A percentile compares a stretch with the other conserved stretches of the same genome.
Evolutionary conservation across 2,113 vertebrate species (phyloP).

Genomic region (Spea bombifrons): DNA sequence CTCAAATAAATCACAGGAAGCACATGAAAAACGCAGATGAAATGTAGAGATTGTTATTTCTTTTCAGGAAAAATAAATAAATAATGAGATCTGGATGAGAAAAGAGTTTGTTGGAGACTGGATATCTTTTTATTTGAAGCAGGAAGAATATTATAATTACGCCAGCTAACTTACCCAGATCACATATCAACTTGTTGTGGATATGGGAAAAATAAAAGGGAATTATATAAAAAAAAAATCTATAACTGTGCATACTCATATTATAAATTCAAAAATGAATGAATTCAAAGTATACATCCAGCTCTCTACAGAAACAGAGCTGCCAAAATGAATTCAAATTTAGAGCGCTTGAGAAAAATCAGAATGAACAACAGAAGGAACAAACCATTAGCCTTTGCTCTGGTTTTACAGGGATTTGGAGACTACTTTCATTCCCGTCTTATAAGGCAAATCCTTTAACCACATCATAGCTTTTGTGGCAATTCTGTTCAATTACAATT

Average conservation of each 20-base stretch:
- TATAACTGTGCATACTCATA: constrained; percentile 75
- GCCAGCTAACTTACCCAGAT: constrained; percentile 75
- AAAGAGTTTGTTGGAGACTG: constrained; percentile 10
- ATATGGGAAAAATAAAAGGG: constrained; percentile 82
- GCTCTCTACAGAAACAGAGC: constrained; percentile 74
- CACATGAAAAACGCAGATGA: not conserved
- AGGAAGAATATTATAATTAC: constrained; percentile 79
- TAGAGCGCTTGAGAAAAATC: constrained; percentile 76
- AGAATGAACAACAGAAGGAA: constrained; percentile 54
- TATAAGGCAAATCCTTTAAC: constrained; percentile 32
- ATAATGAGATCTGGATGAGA: not conserved
- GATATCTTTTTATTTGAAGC: constrained; percentile 76
- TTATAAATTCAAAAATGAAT: constrained; percentile 71
- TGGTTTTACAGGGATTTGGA: constrained; percentile 35
- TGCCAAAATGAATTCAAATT: constrained; percentile 74
- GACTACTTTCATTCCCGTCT: constrained; percentile 29
- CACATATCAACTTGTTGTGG: constrained; percentile 77
- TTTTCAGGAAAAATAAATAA: not conserved
- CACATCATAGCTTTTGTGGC: constrained; percentile 23
- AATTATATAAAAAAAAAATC: constrained; percentile 70
- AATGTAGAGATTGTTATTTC: not conserved
- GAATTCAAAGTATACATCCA: constrained; percentile 69
- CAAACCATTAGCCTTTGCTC: constrained; percentile 22
- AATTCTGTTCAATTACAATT: not conserved
- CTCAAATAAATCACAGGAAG: not conserved